These are phyloP conservation scores for Lagenorhynchus albirostris DNA, from an alignment of 2,113 vertebrate genomes.

Conservation along the genomic window DNA sequence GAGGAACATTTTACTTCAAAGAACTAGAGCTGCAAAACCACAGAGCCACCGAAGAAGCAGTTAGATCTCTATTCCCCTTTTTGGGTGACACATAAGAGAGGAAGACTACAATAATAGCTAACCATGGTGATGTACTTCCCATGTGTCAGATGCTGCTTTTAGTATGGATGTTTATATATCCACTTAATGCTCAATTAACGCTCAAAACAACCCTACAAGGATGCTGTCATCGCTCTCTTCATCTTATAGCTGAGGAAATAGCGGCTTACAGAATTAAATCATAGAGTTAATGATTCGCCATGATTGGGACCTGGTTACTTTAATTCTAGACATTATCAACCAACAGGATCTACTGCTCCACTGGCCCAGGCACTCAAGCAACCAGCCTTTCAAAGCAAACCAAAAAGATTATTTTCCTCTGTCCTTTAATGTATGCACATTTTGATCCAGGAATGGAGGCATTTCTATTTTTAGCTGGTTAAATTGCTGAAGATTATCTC, in stretches of 20 bases:
- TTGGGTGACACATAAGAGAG: background rate
- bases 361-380: background rate
- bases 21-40: background rate
- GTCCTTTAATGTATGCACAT: background rate
- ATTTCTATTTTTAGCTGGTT: slow-evolving; percentile 37
- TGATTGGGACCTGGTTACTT: background rate
- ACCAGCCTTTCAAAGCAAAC: background rate
- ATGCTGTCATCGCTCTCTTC: background rate
- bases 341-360: background rate
- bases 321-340: background rate
- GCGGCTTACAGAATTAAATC: background rate
- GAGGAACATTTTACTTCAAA: slow-evolving; percentile 17
- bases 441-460: background rate
- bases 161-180: too few relatives aligned
- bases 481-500: slow-evolving; percentile 10
- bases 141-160: too few relatives aligned
- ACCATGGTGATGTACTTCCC: background rate
- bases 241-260: background rate
- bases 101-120: background rate
- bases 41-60: background rate
- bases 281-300: background rate
- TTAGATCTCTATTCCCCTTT: background rate
- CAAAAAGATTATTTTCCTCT: background rate
- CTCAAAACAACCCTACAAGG: background rate
- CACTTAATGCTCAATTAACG: background rate